phyloP scores from a whole-genome alignment of 2,888 invertebrate genomes.

The Amiota mariae region DNA sequence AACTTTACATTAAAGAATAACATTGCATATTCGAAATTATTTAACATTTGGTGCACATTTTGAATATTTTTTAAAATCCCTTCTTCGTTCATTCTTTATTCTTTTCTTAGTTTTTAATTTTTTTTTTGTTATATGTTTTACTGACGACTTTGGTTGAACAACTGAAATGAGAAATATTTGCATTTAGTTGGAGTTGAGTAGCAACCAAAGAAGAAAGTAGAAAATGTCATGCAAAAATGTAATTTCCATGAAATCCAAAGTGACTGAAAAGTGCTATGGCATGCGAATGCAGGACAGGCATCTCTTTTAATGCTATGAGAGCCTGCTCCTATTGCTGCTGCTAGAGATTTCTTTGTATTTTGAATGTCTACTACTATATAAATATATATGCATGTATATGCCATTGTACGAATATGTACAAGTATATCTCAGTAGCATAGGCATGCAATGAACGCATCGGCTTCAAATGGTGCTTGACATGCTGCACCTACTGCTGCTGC shows the following conservation, averaged over 20 bases:
- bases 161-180: slow-evolving; percentile 67
- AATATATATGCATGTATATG: no score
- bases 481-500: not conserved
- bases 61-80: slow-evolving; percentile 67
- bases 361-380: no score
- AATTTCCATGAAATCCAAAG: slow-evolving; percentile 61
- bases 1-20: not conserved
- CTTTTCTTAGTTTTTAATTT: slow-evolving; percentile 61
- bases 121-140: slow-evolving; percentile 18
- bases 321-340: not conserved
- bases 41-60: slow-evolving; percentile 66
- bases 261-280: slow-evolving; percentile 20
- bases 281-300: not conserved
- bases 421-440: not conserved
- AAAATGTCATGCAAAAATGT: slow-evolving; percentile 63
- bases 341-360: not conserved
- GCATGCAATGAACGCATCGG: slow-evolving; percentile 17
- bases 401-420: no score
- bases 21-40: slow-evolving; percentile 61
- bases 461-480: slow-evolving; percentile 38
- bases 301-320: not conserved
- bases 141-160: slow-evolving; percentile 42
- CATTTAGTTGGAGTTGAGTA: slow-evolving; percentile 69
- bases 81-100: slow-evolving; percentile 43
- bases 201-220: slow-evolving; percentile 31